Evolutionary conservation across 2,113 vertebrate species (phyloP).

Genomic region (Cacatua alba): DNA sequence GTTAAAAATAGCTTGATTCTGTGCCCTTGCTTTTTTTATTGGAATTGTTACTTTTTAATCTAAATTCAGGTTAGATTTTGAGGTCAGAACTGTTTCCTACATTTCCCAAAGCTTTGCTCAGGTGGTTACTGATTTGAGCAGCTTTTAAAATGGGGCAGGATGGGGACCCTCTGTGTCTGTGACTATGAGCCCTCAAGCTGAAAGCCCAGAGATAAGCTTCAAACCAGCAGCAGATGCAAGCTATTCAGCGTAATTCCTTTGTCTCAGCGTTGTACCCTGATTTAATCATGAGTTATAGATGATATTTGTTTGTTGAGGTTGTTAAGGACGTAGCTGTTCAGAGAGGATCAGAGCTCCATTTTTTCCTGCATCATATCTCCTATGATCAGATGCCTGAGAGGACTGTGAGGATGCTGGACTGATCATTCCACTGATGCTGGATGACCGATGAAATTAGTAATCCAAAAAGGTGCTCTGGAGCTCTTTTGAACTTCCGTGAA

Average conservation of each 20-base stretch:
- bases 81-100: not conserved
- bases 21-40: not conserved
- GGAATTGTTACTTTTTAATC: not conserved
- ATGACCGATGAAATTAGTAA: not conserved
- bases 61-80: not conserved
- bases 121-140: not conserved
- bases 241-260: not conserved
- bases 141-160: not conserved
- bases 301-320: not conserved
- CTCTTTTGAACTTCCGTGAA: not conserved
- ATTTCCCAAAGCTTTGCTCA: not conserved
- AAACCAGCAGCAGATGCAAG: slow-evolving; percentile 1
- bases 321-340: not conserved
- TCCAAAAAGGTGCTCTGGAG: not conserved
- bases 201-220: not conserved
- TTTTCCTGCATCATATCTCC: not conserved
- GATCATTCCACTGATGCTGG: not conserved
- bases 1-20: not conserved
- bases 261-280: not conserved
- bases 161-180: too few relatives aligned
- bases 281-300: not conserved
- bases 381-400: not conserved
- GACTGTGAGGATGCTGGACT: not conserved
- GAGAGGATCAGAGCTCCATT: not conserved
- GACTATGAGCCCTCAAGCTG: not conserved